Conservation (phyloP, 2,888 invertebrate genomes). For the Orchesella flavescens region DNA sequence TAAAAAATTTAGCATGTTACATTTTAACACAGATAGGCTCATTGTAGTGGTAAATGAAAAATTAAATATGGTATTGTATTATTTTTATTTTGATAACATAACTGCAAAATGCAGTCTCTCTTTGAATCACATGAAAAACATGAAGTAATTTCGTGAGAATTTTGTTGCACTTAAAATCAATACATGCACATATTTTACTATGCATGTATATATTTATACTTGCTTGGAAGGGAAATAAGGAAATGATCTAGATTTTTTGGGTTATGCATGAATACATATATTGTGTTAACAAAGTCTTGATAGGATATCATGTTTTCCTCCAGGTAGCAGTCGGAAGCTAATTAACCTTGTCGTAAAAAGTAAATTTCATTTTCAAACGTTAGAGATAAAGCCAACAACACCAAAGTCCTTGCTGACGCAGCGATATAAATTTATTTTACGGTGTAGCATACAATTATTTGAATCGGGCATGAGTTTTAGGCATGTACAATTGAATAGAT, state of each 20-base stretch:
- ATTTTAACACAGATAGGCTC: too few species aligned
- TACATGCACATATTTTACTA: neutral
- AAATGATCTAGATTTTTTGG: slow-evolving; percentile 31
- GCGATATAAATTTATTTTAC: neutral
- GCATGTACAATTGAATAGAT: neutral
- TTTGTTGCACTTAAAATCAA: neutral
- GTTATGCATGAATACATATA: neutral
- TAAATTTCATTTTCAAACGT: neutral
- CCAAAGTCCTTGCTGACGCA: neutral
- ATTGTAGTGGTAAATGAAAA: too few species aligned
- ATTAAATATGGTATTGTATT: too few species aligned
- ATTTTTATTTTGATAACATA: too few species aligned
- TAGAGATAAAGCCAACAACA: slow-evolving; percentile 26
- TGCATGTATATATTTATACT: neutral
- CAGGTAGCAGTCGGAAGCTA: slow-evolving; percentile 44
- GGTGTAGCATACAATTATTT: neutral
- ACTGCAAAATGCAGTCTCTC: too few species aligned
- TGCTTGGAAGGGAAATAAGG: slow-evolving; percentile 22
- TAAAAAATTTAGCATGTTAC: too few species aligned
- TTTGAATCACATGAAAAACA: too few species aligned
- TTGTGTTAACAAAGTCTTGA: neutral
- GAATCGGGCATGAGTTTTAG: neutral
- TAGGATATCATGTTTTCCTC: neutral
- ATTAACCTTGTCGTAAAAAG: slow-evolving; percentile 61
- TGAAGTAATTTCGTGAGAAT: neutral